Base-by-base conservation (phyloP, 2,797 vertebrate species). In the Tachyglossus aculeatus region DNA sequence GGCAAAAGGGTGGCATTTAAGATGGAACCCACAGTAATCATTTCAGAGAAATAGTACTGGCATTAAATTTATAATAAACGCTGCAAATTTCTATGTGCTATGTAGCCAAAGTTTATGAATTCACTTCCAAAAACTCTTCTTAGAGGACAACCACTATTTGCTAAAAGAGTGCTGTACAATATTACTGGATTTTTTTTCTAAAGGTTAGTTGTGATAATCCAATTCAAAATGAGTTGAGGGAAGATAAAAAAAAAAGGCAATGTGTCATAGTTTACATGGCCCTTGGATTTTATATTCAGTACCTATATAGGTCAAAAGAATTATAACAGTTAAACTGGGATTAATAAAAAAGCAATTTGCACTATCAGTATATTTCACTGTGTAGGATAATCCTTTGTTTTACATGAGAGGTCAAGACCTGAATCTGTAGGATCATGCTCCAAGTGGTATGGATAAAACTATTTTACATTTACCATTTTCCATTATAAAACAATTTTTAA, bases 281-380 rank as follows among this genome's bases (percentile, higher is more conserved):
- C 11, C 18, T 5, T 2, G 36, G 19, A 12, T 41, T 78, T 65
- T 16, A 57, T 50, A 9, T 1, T 27, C 52, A 74, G 39, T 25
- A 41, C 21, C 33, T 58, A 48, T 40, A 54, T 47, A 62, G 53
- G 48, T 72, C 67, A 80, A 36, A 52, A 62, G 55, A 78, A 75
- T 31, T 63, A 52, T 37, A 63, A 51, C 65, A 48, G 76, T 76
- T 72, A 78, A 63, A 41, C 38, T 7, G 5, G 62, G 71, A 68
- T 85, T 75, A 57, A 67, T 66, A 8, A 72, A 59, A 74, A 67
- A 66, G 66, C 55, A 39, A 50, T 74, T 78, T 77, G 73, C 31
- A 41, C 55, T 43, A 51, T 58, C 64, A 54, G 13, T 45, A 33
- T 57, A 62, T 70, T 60, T 54, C 74, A 61, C 55, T 29, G 2